Evolutionary conservation across 2,888 invertebrate species (phyloP).

Genomic region (Eristalis intricaria): DNA sequence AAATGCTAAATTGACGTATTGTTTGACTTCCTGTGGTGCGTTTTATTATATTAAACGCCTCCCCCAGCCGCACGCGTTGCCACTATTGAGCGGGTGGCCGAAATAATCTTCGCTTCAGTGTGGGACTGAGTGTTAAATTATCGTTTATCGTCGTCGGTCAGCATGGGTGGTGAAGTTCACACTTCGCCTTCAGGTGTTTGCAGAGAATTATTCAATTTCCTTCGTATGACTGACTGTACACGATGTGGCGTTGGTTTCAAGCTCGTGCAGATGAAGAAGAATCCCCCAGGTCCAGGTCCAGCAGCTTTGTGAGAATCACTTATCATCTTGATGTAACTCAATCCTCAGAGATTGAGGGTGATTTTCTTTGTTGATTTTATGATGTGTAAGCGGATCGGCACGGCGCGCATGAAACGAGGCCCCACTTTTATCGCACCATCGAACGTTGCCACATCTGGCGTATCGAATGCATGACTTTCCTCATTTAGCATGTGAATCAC

Average conservation of each 20-base stretch:
- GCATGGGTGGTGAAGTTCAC: neutral
- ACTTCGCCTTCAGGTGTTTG: neutral
- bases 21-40: neutral
- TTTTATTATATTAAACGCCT: neutral
- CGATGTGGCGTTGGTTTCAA: neutral
- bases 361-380: neutral
- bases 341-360: neutral
- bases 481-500: neutral
- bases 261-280: neutral
- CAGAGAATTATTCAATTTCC: neutral
- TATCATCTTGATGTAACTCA: neutral
- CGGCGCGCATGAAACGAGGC: neutral
- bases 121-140: neutral
- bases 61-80: neutral
- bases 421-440: neutral
- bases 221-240: neutral
- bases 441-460: neutral
- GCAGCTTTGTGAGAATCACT: neutral
- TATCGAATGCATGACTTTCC: neutral
- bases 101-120: neutral
- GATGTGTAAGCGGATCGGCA: neutral
- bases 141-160: neutral
- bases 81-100: neutral
- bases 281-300: neutral
- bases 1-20: neutral